These are phyloP conservation scores for Hippoglossus hippoglossus DNA, from an alignment of 2,797 vertebrate species.

Conservation along the genomic window DNA sequence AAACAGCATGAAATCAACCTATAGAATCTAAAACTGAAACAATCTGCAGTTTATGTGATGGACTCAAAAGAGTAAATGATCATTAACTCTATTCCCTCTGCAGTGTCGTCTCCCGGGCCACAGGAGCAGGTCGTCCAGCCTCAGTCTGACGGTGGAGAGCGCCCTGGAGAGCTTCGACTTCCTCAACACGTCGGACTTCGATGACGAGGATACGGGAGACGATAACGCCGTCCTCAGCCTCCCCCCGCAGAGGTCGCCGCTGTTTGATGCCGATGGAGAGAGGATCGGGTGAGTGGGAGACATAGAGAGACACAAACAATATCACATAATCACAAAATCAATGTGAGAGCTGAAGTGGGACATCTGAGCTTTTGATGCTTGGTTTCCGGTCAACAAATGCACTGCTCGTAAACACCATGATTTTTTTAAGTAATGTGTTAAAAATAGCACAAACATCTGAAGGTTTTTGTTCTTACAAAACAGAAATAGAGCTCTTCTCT, in stretches of 20 bases:
- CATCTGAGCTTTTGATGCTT: too few species aligned
- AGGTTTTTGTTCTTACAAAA: too few species aligned
- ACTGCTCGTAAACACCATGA: too few species aligned
- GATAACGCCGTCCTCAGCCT: constrained; percentile 78
- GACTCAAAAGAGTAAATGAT: neutral
- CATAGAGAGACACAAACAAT: neutral
- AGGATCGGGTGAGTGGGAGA: constrained; percentile 88
- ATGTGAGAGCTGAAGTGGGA: too few species aligned
- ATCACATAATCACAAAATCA: neutral
- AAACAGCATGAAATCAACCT: too few species aligned
- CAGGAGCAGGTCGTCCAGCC: constrained; percentile 95
- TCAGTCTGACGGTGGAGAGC: constrained; percentile 97
- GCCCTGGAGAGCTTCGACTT: constrained; percentile 99
- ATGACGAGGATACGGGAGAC: constrained; percentile 92
- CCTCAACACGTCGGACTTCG: constrained; percentile 99
- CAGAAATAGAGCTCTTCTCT: too few species aligned
- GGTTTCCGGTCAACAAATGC: too few species aligned
- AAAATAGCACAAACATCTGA: too few species aligned
- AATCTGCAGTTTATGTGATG: too few species aligned
- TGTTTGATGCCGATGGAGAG: constrained; percentile 91
- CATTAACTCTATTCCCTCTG: neutral
- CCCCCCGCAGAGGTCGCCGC: constrained; percentile 86
- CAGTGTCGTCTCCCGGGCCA: constrained; percentile 93
- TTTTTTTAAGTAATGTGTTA: too few species aligned
- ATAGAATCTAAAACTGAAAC: too few species aligned